phyloP scores from a whole-genome alignment of 2,797 vertebrate genomes.

The Phrynocephalus vlangalii region DNA sequence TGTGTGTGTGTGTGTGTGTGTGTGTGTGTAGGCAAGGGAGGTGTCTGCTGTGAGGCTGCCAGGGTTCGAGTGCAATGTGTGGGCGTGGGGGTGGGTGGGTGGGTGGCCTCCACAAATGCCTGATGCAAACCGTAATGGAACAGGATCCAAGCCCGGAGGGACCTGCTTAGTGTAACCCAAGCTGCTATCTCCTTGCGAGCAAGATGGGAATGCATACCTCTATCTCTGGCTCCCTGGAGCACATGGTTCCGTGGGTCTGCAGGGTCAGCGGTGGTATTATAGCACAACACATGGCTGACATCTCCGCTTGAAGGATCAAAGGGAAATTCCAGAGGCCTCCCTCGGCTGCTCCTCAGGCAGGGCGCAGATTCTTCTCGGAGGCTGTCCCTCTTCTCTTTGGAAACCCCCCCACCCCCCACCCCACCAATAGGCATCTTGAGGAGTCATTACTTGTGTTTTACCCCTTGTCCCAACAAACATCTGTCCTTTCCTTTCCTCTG shows the following conservation, averaged over 20 bases:
- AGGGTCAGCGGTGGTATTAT: not conserved
- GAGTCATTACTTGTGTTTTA: not conserved
- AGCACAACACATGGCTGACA: not conserved
- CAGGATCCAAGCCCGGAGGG: slow-evolving; percentile 12
- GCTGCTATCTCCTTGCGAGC: not conserved
- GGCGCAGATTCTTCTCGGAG: not conserved
- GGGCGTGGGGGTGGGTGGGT: not conserved
- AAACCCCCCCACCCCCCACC: not conserved
- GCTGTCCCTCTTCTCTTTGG: not conserved
- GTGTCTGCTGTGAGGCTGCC: slow-evolving; percentile 15
- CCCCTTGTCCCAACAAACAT: not conserved
- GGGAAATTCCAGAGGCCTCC: slow-evolving; percentile 29
- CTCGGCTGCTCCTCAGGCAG: not conserved
- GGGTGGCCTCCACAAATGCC: slow-evolving; percentile 13
- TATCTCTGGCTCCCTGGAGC: slow-evolving; percentile 11
- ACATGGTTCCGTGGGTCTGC: not conserved
- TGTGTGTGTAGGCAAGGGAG: slow-evolving; percentile 32
- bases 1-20: too few relatives aligned
- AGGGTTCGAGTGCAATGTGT: not conserved
- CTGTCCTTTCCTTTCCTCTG: slow-evolving; percentile 8
- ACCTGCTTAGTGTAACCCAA: slow-evolving; percentile 11
- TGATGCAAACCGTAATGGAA: slow-evolving; percentile 33
- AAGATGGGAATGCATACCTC: not conserved
- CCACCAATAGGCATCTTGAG: not conserved
- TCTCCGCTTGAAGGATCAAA: slow-evolving; percentile 29